Base-by-base conservation (phyloP, 2,113 vertebrate genomes). In the Nothobranchius kuhntae region DNA sequence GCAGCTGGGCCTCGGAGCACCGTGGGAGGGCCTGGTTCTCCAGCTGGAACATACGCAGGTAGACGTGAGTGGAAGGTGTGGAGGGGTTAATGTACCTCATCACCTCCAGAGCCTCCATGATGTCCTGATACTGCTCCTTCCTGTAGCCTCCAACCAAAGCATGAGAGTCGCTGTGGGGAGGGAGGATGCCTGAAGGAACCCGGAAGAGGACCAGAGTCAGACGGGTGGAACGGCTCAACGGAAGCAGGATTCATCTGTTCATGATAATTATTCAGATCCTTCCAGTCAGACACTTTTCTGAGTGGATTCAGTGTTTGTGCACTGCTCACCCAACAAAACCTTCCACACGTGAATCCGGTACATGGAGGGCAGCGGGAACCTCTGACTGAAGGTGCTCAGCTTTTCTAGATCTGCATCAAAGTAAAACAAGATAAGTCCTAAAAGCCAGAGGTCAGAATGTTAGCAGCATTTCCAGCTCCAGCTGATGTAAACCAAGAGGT, bases 361-460 rank as follows among this genome's bases (percentile, higher is more conserved):
- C 96, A 99, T 95, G 42, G 98, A 98, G 0, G 98, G 98, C 35
- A 99, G 94, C 55, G 98, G 97, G 76, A 99, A 99, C 71, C 98
- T 93, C 81, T 98, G 98, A 89, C 96, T 97, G 80, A 99, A 99
- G 0, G 96, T 99, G 78, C 96, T 96, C 84, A 99, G 91, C 85
- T 99, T 99, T 82, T 99, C 98, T 36, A 95, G 86, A 91, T 99
- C 98, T 99, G 85, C 54, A 69, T 61, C n/a, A 61, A 60, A 86
- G 54, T 2, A 45, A 61, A 68, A 64, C 2, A 21, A 21, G 21
- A 21, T 1, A 21, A 1, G 1, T 21, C 21, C 21, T 21, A 21
- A 21, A 21, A 21, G 21, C 21, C 21, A 21, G 21, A 21, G 1
- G 1, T 1, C 21, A 21, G 21, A 21, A 21, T 21, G 21, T 21